Conservation (phyloP, 2,888 invertebrate species). For the Cynaeus angustus region DNA sequence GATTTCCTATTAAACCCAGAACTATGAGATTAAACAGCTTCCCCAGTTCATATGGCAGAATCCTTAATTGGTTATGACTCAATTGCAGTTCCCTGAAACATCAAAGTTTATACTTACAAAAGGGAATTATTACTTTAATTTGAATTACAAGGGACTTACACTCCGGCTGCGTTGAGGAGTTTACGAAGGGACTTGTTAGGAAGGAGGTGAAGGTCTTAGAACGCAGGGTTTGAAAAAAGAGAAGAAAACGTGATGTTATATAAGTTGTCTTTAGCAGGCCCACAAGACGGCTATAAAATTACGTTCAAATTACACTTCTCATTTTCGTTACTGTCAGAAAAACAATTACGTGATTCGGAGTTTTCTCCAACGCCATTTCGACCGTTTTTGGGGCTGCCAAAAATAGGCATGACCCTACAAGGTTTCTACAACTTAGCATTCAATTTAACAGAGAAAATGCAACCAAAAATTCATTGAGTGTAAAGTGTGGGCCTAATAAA, state of each 20-base stretch:
- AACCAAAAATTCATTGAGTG: not conserved
- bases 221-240: slow-evolving; percentile 30
- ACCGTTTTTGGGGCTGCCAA: not conserved
- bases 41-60: slow-evolving; percentile 97
- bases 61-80: slow-evolving; percentile 94
- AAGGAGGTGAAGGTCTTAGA: slow-evolving; percentile 24
- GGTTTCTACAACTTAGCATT: no score
- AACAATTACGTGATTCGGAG: not conserved
- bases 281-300: slow-evolving; percentile 36
- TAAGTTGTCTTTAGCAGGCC: slow-evolving; percentile 36
- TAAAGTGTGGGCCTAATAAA: slow-evolving; percentile 12
- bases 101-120: slow-evolving; percentile 27
- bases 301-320: slow-evolving; percentile 15
- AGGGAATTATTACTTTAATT: slow-evolving; percentile 27
- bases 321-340: not conserved
- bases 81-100: slow-evolving; percentile 90
- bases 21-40: slow-evolving; percentile 97
- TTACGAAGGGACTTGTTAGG: slow-evolving; percentile 10
- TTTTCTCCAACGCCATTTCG: no score
- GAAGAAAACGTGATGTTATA: slow-evolving; percentile 32
- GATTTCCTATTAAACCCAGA: slow-evolving; percentile 95
- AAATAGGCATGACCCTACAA: not conserved
- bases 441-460: not conserved
- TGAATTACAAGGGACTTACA: slow-evolving; percentile 43
- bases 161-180: slow-evolving; percentile 9